Evolutionary conservation across 2,113 vertebrate species (phyloP).

Genomic region (Rissa tridactyla): DNA sequence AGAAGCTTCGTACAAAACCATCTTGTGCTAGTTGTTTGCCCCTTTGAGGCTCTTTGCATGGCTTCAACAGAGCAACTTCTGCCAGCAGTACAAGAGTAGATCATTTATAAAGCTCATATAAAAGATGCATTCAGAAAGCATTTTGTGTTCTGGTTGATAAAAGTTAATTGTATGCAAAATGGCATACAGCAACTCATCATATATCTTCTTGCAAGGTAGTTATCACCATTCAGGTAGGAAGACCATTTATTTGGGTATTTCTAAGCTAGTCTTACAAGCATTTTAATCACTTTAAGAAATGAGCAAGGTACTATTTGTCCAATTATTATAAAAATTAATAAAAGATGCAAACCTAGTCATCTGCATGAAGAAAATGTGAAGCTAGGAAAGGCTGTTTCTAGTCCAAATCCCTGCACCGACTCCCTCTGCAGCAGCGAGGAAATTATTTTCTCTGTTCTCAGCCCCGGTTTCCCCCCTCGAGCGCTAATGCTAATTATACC

Average conservation of each 20-base stretch:
- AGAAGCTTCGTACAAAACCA: background rate
- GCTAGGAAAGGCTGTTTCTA: background rate
- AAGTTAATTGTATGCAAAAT: conserved; percentile 61
- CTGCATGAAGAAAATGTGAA: background rate
- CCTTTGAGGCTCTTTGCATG: background rate
- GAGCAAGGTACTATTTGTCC: background rate
- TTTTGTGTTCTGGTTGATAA: conserved; percentile 43
- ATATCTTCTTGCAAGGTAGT: background rate
- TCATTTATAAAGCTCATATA: conserved; percentile 51
- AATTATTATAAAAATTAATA: conserved; percentile 25
- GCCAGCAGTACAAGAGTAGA: background rate
- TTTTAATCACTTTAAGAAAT: conserved; percentile 32
- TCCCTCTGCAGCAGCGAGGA: conserved; percentile 11
- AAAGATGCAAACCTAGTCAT: conserved; percentile 2
- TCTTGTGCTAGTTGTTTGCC: conserved; percentile 10
- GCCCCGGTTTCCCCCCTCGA: conserved; percentile 24
- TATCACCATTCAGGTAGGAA: background rate
- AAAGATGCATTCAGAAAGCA: conserved; percentile 24
- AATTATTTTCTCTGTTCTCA: conserved; percentile 30
- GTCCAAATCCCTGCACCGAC: background rate
- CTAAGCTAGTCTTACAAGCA: conserved; percentile 6
- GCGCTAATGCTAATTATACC: conserved; percentile 55
- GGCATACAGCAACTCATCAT: background rate
- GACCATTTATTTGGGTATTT: conserved; percentile 13
- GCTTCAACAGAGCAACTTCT: background rate